A percentile compares a stretch with the other conserved stretches of the same genome.
phyloP scores from a whole-genome alignment of 2,797 vertebrate species.

The Spheniscus humboldti region DNA sequence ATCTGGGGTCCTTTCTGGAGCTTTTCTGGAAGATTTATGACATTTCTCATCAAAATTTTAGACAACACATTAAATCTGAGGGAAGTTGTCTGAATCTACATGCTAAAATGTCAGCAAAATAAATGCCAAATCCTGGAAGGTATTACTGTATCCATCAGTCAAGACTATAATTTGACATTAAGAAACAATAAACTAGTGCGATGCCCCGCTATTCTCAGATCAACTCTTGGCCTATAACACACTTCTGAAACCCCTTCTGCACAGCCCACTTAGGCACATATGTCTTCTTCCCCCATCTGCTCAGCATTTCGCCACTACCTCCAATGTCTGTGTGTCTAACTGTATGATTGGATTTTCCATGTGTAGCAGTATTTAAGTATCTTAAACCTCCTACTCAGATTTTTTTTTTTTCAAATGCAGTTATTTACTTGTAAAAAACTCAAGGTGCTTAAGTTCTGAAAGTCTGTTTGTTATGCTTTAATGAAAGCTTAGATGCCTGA shows the following conservation, averaged over 20 bases:
- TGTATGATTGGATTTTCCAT: not conserved
- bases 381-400: not conserved
- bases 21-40: not conserved
- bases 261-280: not conserved
- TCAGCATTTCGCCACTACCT: not conserved
- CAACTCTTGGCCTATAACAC: not conserved
- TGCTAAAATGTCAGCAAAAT: slow-evolving; percentile 3
- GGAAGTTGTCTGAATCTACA: not conserved
- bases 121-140: not conserved
- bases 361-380: not conserved
- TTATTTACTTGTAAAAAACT: not conserved
- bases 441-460: not conserved
- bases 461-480: not conserved
- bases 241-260: not conserved
- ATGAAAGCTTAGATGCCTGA: not conserved
- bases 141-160: not conserved
- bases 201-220: not conserved
- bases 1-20: not conserved
- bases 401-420: not conserved
- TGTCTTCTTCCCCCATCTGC: slow-evolving; percentile 5
- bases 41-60: not conserved
- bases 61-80: not conserved
- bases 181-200: not conserved
- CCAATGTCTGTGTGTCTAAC: not conserved
- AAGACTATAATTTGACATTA: not conserved